Conservation (phyloP, 2,113 vertebrate species). For the Octodon degus region DNA sequence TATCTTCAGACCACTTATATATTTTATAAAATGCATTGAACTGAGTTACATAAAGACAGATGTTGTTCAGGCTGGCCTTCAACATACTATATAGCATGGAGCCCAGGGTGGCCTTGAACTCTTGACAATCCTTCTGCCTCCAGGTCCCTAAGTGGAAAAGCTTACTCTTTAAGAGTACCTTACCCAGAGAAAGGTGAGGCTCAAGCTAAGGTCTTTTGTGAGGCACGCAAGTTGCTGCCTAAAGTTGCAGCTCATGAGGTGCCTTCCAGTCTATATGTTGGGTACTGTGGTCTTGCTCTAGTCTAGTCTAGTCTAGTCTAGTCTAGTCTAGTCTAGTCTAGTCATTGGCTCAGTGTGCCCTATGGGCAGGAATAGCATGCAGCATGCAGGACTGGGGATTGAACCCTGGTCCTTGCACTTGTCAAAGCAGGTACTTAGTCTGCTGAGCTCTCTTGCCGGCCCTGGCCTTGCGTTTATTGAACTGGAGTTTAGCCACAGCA, state of each 20-base stretch:
- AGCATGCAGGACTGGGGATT: too few relatives aligned
- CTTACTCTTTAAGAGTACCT: not conserved
- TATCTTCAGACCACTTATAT: not conserved
- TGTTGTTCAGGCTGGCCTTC: not conserved
- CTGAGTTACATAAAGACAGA: conserved; percentile 64
- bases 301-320: too few relatives aligned
- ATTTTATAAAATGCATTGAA: conserved; percentile 79
- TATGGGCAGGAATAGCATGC: too few relatives aligned
- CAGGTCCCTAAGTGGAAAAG: not conserved
- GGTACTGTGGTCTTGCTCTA: not conserved
- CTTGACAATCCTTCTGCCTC: not conserved
- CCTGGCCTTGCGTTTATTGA: not conserved
- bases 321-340: too few relatives aligned
- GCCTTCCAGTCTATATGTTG: not conserved
- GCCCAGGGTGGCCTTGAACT: not conserved
- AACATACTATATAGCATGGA: too few relatives aligned
- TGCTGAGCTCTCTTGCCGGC: too few relatives aligned
- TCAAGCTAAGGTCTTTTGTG: not conserved
- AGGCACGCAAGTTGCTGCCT: not conserved
- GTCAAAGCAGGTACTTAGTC: too few relatives aligned
- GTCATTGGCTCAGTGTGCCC: too few relatives aligned
- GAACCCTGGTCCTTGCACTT: too few relatives aligned
- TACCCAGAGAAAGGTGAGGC: too few relatives aligned
- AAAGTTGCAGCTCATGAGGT: accelerated
- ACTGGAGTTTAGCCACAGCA: not conserved